A percentile compares a stretch with the other conserved stretches of the same genome.
Evolutionary conservation across 2,888 invertebrate genomes (phyloP).

Genomic region (Onthophagus sagittarius): DNA sequence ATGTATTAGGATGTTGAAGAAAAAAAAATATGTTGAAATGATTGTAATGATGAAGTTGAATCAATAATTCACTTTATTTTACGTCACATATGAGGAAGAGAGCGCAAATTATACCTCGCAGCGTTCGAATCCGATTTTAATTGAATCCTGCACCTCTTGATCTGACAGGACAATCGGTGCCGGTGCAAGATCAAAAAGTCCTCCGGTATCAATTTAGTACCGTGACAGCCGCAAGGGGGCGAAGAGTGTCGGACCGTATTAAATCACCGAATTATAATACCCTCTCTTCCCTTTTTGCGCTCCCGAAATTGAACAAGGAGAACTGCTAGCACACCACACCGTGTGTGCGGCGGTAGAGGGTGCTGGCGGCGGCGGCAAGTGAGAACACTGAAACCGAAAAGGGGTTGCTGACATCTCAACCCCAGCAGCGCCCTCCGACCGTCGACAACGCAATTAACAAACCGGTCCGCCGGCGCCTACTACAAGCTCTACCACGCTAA

Average conservation of each 20-base stretch:
- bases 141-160: conserved; percentile 2
- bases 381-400: conserved; percentile 12
- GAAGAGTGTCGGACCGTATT: conserved; percentile 10
- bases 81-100: neutral
- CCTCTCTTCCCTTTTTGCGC: neutral
- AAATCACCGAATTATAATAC: conserved; percentile 11
- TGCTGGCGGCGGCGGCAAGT: neutral
- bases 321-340: neutral
- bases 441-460: conserved; percentile 31
- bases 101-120: neutral
- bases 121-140: neutral
- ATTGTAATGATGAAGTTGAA: too few relatives aligned
- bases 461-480: conserved; percentile 26
- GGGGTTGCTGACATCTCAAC: conserved; percentile 20
- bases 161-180: conserved; percentile 1
- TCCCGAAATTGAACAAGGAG: conserved; percentile 8
- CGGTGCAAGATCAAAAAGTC: conserved; percentile 9
- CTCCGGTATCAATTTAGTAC: conserved; percentile 5
- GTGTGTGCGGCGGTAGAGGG: neutral
- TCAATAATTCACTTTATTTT: neutral
- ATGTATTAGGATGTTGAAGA: too few relatives aligned
- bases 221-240: conserved; percentile 1
- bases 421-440: conserved; percentile 20
- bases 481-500: conserved; percentile 30
- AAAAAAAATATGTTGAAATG: too few relatives aligned